These are phyloP conservation scores for Uromys caudimaculatus DNA, from an alignment of 2,797 vertebrate genomes.

Conservation along the genomic window DNA sequence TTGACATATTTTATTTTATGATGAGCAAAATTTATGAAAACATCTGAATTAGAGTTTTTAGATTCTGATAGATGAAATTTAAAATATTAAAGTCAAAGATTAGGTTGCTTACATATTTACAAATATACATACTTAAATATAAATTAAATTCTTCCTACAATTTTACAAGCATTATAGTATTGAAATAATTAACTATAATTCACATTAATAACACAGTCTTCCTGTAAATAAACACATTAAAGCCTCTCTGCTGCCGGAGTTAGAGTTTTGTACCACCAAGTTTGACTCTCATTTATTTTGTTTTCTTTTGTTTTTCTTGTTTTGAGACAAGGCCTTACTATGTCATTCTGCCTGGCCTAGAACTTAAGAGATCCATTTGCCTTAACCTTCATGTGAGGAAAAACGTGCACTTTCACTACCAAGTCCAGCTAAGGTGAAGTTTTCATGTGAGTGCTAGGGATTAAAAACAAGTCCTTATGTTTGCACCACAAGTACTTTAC, in stretches of 20 bases:
- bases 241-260: too few species aligned
- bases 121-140: conserved; percentile 9
- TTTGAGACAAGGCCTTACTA: neutral
- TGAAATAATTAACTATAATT: conserved; percentile 77
- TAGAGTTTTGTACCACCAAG: neutral
- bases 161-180: conserved; percentile 66
- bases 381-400: neutral
- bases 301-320: neutral
- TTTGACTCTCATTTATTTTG: neutral
- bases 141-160: neutral
- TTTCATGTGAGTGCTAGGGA: neutral
- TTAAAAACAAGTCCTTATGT: neutral
- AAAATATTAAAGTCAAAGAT: conserved; percentile 67
- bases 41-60: conserved; percentile 61
- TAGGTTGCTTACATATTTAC: neutral
- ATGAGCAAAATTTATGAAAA: conserved; percentile 70
- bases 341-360: neutral
- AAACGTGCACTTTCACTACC: neutral
- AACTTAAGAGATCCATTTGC: neutral
- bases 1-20: conserved; percentile 67
- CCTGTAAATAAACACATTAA: conserved; percentile 68
- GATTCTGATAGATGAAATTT: conserved; percentile 77
- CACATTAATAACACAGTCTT: conserved; percentile 64
- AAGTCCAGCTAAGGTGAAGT: neutral
- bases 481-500: too few species aligned